A percentile compares a stretch with the other conserved stretches of the same genome.
phyloP scores from a whole-genome alignment of 2,797 vertebrate genomes.

The Acanthurus lineatus region DNA sequence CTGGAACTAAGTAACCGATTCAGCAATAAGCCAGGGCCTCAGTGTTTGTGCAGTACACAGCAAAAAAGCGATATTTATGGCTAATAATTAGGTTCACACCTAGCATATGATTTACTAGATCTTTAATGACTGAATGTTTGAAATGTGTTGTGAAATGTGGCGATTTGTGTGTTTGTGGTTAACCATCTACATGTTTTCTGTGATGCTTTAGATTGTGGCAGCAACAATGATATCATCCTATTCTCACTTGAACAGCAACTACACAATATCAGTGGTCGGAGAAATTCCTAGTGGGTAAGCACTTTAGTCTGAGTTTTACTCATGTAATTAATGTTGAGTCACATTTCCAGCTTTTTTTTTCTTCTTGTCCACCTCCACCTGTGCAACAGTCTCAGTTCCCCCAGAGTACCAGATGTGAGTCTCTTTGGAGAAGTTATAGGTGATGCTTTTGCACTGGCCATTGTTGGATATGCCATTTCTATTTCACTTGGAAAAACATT shows the following conservation, averaged over 20 bases:
- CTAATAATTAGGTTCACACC: constrained; percentile 72
- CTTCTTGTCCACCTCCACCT: constrained; percentile 5
- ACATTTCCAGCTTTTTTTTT: not conserved
- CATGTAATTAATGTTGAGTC: constrained; percentile 14
- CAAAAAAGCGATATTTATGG: constrained; percentile 54
- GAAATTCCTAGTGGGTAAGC: constrained; percentile 93
- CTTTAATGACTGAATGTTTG: constrained; percentile 53
- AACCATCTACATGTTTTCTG: constrained; percentile 39
- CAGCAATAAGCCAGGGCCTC: constrained; percentile 51
- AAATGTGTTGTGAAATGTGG: constrained; percentile 15
- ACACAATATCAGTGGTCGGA: constrained; percentile 90
- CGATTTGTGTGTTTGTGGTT: not conserved
- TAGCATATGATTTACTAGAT: constrained; percentile 53
- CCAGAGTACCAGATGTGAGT: constrained; percentile 80
- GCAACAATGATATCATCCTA: constrained; percentile 91
- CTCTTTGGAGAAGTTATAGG: constrained; percentile 88
- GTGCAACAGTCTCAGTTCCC: constrained; percentile 87
- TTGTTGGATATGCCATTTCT: constrained; percentile 96
- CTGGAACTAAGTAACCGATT: constrained; percentile 70
- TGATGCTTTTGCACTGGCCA: constrained; percentile 94
- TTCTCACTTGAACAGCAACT: constrained; percentile 80
- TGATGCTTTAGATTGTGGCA: constrained; percentile 87
- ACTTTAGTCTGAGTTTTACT: constrained; percentile 4
- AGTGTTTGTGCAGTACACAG: constrained; percentile 63
- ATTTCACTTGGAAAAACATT: constrained; percentile 98